phyloP scores from a whole-genome alignment of 1,140 invertebrate genomes.

The Atta texana region DNA sequence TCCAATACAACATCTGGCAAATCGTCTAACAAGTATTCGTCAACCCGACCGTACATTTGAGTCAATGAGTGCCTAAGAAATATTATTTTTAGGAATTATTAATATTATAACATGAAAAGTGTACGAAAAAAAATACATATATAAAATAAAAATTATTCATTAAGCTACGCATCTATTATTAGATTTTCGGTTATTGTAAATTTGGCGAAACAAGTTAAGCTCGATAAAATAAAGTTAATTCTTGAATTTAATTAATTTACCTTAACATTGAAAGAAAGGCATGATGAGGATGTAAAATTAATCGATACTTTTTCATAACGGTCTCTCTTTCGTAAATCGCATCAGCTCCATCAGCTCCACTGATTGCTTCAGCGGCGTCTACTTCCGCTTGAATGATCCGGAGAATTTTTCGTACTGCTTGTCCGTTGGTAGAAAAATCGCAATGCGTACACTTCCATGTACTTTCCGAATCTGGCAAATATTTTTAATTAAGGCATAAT shows the following conservation, averaged over 20 bases:
- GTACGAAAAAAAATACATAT: too few relatives aligned
- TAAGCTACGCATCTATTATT: too few relatives aligned
- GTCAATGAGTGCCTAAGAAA: slow-evolving; percentile 88
- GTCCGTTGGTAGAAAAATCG: slow-evolving; percentile 87
- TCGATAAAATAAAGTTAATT: background rate
- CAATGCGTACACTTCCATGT: slow-evolving; percentile 92
- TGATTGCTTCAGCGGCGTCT: slow-evolving; percentile 79
- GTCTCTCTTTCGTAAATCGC: slow-evolving; percentile 89
- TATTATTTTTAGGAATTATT: slow-evolving; percentile 11
- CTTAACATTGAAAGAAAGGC: slow-evolving; percentile 89
- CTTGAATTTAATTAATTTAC: slow-evolving; percentile 71
- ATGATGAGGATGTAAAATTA: slow-evolving; percentile 91
- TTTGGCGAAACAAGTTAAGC: background rate
- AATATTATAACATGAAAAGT: background rate
- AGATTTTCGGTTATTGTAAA: too few relatives aligned
- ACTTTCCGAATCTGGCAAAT: slow-evolving; percentile 85
- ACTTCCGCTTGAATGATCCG: slow-evolving; percentile 83
- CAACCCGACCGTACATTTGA: slow-evolving; percentile 91
- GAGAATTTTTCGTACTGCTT: slow-evolving; percentile 86
- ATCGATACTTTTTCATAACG: slow-evolving; percentile 88
- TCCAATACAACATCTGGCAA: slow-evolving; percentile 90
- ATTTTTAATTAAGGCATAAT: background rate
- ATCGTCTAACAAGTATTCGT: slow-evolving; percentile 90
- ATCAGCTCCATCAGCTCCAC: slow-evolving; percentile 85
- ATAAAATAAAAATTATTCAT: background rate